Evolutionary conservation across 2,113 vertebrate genomes (phyloP).

Genomic region (Corythornis cristatus): DNA sequence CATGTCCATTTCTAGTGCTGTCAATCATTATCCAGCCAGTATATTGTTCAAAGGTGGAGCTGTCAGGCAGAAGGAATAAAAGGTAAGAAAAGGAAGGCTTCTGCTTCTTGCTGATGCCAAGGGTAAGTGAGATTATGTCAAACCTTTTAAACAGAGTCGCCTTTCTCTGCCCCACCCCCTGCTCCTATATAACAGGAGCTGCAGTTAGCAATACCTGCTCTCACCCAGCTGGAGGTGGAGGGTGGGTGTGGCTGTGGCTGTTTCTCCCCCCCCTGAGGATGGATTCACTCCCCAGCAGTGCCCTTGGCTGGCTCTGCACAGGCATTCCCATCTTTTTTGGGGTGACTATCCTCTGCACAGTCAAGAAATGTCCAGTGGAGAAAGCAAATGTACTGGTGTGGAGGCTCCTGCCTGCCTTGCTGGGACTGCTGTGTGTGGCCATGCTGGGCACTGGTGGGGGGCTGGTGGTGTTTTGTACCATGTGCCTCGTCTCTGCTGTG

Average conservation of each 20-base stretch:
- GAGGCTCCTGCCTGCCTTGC: neutral
- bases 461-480: slow-evolving; percentile 15
- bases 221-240: neutral
- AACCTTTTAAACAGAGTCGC: slow-evolving; percentile 13
- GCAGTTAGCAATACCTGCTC: slow-evolving; percentile 27
- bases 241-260: neutral
- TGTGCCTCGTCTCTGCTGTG: neutral
- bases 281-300: neutral
- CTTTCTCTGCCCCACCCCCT: slow-evolving; percentile 55
- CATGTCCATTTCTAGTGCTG: slow-evolving; percentile 14
- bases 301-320: slow-evolving; percentile 12
- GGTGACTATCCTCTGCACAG: neutral
- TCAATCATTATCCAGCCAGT: slow-evolving; percentile 72
- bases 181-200: slow-evolving; percentile 56
- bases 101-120: slow-evolving; percentile 41
- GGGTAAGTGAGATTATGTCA: slow-evolving; percentile 46
- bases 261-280: neutral
- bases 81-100: slow-evolving; percentile 28
- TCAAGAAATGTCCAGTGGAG: neutral
- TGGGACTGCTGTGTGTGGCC: slow-evolving; percentile 27
- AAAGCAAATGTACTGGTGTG: neutral
- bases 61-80: slow-evolving; percentile 12
- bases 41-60: slow-evolving; percentile 61
- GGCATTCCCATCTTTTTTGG: neutral
- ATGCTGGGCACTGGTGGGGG: slow-evolving; percentile 19